phyloP scores from a whole-genome alignment of 1,140 invertebrate species.

The Neodiprion pinetum region DNA sequence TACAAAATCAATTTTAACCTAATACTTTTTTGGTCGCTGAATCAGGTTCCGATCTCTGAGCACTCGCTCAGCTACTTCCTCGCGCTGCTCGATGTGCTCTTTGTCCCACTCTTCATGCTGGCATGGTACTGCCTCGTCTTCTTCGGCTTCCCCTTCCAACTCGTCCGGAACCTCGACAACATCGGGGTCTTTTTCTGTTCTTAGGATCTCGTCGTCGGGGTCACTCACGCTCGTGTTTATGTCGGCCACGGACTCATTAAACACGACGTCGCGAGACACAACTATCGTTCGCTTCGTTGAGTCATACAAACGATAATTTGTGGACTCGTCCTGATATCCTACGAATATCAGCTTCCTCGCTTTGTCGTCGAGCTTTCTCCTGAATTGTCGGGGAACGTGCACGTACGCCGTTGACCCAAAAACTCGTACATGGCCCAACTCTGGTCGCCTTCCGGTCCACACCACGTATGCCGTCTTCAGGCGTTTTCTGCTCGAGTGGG shows the following conservation, averaged over 20 bases:
- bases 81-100: not conserved
- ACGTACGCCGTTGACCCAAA: constrained; percentile 42
- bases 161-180: not conserved
- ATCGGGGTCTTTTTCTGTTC: not conserved
- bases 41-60: not conserved
- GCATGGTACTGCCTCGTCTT: not conserved
- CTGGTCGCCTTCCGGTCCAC: constrained; percentile 11
- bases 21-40: not conserved
- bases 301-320: constrained; percentile 37
- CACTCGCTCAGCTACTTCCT: not conserved
- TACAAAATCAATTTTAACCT: not conserved
- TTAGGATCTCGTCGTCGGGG: not conserved
- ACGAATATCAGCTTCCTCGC: constrained; percentile 13
- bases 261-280: constrained; percentile 5
- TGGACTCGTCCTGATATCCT: constrained; percentile 32
- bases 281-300: constrained; percentile 29
- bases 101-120: not conserved
- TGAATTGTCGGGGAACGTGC: constrained; percentile 37
- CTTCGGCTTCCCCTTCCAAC: not conserved
- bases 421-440: constrained; percentile 35
- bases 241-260: constrained; percentile 29
- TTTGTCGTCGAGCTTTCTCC: constrained; percentile 39
- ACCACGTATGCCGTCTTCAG: constrained; percentile 17
- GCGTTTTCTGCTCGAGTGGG: constrained; percentile 9
- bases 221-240: not conserved